phyloP scores from a whole-genome alignment of 2,888 invertebrate species.

The Agrotis clavis region DNA sequence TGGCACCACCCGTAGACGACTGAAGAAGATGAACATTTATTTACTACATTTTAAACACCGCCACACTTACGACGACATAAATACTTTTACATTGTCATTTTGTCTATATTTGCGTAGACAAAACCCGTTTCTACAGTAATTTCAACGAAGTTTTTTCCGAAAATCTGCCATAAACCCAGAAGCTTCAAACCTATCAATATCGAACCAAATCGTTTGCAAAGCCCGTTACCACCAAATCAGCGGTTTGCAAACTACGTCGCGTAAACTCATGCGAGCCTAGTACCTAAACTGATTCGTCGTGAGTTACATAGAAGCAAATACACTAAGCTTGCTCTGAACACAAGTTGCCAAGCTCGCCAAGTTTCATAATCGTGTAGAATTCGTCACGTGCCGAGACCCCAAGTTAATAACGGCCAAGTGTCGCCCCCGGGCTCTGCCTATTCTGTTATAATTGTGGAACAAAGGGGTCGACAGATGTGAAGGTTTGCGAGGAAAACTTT shows the following conservation, averaged over 20 bases:
- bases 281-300: constrained; percentile 35
- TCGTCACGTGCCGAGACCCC: constrained; percentile 70
- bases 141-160: no score
- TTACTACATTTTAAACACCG: no score
- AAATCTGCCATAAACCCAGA: background rate
- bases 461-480: constrained; percentile 60
- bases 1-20: no score
- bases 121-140: no score
- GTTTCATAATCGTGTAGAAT: constrained; percentile 73
- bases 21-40: no score
- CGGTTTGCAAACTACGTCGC: constrained; percentile 24
- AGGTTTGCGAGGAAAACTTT: constrained; percentile 51
- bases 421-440: constrained; percentile 60
- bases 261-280: constrained; percentile 25
- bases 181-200: background rate
- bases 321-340: constrained; percentile 38
- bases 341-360: constrained; percentile 62
- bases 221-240: constrained; percentile 2
- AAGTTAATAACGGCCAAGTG: constrained; percentile 71
- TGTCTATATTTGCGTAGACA: no score
- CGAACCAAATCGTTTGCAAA: background rate
- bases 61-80: no score
- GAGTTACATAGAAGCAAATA: constrained; percentile 53
- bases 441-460: constrained; percentile 65
- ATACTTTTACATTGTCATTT: no score